Evolutionary conservation across 2,113 vertebrate genomes (phyloP).

Genomic region (Dicrurus megarhynchus): DNA sequence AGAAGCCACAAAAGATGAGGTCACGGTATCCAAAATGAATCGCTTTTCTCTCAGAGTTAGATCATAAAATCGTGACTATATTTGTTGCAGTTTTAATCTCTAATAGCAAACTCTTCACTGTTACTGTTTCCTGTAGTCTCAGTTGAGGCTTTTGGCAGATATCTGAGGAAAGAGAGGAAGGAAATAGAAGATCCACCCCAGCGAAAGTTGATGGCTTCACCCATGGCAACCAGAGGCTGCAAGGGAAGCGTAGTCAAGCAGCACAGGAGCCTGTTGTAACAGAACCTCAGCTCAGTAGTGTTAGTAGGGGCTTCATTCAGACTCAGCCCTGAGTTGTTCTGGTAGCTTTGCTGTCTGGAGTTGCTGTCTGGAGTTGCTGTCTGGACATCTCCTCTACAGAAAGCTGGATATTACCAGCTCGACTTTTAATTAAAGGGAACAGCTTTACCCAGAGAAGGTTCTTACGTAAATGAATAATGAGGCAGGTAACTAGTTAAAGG

Average conservation of each 20-base stretch:
- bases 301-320: neutral
- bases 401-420: neutral
- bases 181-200: slow-evolving; percentile 38
- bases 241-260: neutral
- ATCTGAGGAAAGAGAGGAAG: slow-evolving; percentile 53
- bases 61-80: neutral
- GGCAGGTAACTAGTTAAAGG: neutral
- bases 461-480: neutral
- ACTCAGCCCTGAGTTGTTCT: neutral
- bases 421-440: neutral
- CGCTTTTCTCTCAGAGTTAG: neutral
- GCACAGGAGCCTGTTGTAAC: neutral
- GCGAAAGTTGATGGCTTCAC: slow-evolving; percentile 11
- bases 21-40: neutral
- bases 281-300: neutral
- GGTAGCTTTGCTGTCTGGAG: neutral
- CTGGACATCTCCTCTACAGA: neutral
- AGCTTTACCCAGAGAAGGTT: neutral
- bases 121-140: neutral
- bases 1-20: neutral
- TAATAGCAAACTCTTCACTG: neutral
- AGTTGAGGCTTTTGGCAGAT: slow-evolving; percentile 25
- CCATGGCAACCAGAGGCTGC: slow-evolving; percentile 23
- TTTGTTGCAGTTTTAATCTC: neutral
- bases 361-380: neutral